These are phyloP conservation scores for Triplophysa dalaica DNA, from an alignment of 2,113 vertebrate species.

Conservation along the genomic window DNA sequence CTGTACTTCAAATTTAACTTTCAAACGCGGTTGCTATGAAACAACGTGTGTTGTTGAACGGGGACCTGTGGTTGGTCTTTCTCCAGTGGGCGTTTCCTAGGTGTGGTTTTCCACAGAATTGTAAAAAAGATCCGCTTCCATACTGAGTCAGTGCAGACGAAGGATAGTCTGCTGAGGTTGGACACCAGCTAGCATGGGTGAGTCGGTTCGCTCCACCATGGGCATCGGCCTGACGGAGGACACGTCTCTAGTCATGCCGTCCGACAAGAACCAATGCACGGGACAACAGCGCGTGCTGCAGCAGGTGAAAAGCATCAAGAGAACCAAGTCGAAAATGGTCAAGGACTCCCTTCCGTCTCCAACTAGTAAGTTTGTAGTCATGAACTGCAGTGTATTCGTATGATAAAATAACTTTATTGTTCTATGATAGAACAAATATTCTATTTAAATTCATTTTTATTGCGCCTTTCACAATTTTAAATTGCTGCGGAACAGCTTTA, in stretches of 20 bases:
- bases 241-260: slow-evolving; percentile 76
- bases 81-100: background rate
- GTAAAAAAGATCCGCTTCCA: background rate
- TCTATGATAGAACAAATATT: no score
- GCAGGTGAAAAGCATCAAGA: slow-evolving; percentile 71
- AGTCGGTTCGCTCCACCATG: slow-evolving; percentile 65
- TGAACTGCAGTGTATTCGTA: background rate
- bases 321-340: slow-evolving; percentile 60
- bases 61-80: background rate
- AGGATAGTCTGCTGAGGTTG: background rate
- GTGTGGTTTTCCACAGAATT: background rate
- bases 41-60: background rate
- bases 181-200: slow-evolving; percentile 60
- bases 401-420: background rate
- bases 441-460: no score
- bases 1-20: no score
- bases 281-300: slow-evolving; percentile 70
- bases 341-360: slow-evolving; percentile 45
- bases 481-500: no score
- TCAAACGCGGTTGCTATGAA: background rate
- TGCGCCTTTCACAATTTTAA: no score
- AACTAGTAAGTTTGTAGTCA: slow-evolving; percentile 56
- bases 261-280: slow-evolving; percentile 60
- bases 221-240: slow-evolving; percentile 54
- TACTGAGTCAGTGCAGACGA: background rate